A percentile compares a stretch with the other conserved stretches of the same genome.
Evolutionary conservation across 2,113 vertebrate species (phyloP).

Genomic region (Sinocyclocheilus anshuiensis): DNA sequence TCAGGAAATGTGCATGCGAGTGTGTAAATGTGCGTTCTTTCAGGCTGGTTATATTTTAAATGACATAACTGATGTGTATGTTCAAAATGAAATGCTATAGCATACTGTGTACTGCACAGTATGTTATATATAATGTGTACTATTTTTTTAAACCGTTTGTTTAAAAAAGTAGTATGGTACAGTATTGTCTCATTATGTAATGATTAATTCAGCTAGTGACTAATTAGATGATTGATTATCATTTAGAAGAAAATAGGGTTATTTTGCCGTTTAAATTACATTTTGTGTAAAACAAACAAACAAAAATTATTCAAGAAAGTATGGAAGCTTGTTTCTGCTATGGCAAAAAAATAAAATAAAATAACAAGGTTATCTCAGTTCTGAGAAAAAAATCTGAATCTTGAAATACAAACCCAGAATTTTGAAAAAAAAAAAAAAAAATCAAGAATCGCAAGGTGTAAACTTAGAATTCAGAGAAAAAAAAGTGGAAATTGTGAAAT

Average conservation of each 20-base stretch:
- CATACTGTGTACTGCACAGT: not conserved
- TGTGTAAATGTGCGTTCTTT: not conserved
- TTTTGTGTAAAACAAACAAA: not conserved
- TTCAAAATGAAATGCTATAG: not conserved
- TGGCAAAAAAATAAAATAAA: too few relatives aligned
- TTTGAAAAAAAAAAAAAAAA: too few relatives aligned
- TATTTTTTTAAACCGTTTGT: not conserved
- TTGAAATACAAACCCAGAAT: too few relatives aligned
- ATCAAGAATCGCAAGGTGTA: not conserved
- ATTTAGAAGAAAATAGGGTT: not conserved
- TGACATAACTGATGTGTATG: not conserved
- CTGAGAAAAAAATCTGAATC: too few relatives aligned
- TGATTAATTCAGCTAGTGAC: not conserved
- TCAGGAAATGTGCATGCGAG: not conserved
- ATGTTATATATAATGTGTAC: not conserved
- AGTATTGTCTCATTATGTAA: not conserved
- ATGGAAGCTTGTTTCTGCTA: too few relatives aligned
- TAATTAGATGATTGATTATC: not conserved
- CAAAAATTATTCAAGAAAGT: not conserved
- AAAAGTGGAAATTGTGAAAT: not conserved
- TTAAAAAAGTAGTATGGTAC: not conserved
- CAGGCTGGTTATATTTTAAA: not conserved
- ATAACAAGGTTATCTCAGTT: too few relatives aligned
- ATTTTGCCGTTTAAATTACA: not conserved
- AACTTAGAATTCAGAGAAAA: not conserved